These are phyloP conservation scores for Podocnemis expansa DNA, from an alignment of 2,113 vertebrate genomes.

Conservation along the genomic window DNA sequence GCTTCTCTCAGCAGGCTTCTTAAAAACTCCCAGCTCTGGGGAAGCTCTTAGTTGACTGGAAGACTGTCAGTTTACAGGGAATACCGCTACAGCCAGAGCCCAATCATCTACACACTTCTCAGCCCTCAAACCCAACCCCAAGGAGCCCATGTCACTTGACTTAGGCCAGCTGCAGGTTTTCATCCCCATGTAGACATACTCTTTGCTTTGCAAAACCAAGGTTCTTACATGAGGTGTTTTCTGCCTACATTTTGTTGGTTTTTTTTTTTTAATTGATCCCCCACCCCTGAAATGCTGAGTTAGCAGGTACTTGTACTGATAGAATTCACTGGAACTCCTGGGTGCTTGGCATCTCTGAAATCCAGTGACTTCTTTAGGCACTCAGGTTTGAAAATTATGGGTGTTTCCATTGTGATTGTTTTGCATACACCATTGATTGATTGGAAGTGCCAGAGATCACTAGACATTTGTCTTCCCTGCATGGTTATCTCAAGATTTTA, in stretches of 20 bases:
- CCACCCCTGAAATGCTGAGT: not conserved
- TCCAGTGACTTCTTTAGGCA: not conserved
- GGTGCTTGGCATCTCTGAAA: not conserved
- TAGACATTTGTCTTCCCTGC: not conserved
- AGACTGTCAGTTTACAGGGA: too few species aligned
- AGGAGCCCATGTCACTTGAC: not conserved
- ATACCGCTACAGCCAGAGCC: too few species aligned
- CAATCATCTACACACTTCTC: not conserved
- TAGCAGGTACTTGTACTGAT: not conserved
- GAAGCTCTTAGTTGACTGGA: too few species aligned
- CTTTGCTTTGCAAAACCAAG: not conserved
- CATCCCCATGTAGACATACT: not conserved
- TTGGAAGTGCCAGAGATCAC: not conserved
- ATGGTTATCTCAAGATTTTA: not conserved
- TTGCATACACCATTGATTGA: not conserved
- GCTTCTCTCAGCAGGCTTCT: too few species aligned
- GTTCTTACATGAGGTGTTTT: not conserved
- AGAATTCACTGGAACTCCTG: not conserved
- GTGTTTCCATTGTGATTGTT: not conserved
- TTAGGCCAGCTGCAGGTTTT: not conserved
- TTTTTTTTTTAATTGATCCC: too few species aligned
- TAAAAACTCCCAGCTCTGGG: too few species aligned
- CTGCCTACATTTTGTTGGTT: not conserved
- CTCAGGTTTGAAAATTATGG: rapidly evolving
- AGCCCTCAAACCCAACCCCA: not conserved